Conservation (phyloP, 2,797 vertebrate species). For the Iguana delicatissima region DNA sequence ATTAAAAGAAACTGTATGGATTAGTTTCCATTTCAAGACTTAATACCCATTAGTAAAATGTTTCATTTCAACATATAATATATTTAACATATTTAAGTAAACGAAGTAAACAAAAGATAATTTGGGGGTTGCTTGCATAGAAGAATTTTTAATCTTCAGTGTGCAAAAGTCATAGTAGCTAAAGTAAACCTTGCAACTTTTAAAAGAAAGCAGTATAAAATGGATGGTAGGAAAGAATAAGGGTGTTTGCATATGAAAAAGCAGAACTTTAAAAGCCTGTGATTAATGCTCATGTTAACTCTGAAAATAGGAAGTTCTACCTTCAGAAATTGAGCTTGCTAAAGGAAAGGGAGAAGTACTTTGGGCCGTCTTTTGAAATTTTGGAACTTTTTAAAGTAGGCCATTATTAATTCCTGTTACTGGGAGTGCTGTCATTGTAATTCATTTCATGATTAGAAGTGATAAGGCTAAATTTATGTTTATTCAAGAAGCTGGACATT, state of each 20-base stretch:
- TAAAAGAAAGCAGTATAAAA: neutral
- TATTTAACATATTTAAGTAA: too few species aligned
- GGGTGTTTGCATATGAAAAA: neutral
- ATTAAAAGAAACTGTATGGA: neutral
- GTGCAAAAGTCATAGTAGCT: neutral
- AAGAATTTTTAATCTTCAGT: neutral
- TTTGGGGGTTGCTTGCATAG: neutral
- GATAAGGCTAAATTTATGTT: neutral
- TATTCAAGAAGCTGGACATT: neutral
- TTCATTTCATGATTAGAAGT: neutral
- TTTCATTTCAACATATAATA: neutral
- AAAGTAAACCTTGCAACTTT: neutral
- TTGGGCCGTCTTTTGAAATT: neutral
- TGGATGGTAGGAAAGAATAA: neutral
- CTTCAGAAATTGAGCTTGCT: neutral
- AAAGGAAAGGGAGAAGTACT: neutral
- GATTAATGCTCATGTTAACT: neutral
- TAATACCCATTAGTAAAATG: neutral
- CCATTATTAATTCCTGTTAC: neutral
- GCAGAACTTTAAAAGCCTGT: slow-evolving; percentile 44
- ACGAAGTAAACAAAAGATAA: neutral
- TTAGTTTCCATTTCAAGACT: neutral
- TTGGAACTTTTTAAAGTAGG: neutral
- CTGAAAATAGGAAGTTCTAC: neutral
- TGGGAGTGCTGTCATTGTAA: neutral